Evolutionary conservation across 2,797 vertebrate genomes (phyloP).

Genomic region (Carduelis carduelis): DNA sequence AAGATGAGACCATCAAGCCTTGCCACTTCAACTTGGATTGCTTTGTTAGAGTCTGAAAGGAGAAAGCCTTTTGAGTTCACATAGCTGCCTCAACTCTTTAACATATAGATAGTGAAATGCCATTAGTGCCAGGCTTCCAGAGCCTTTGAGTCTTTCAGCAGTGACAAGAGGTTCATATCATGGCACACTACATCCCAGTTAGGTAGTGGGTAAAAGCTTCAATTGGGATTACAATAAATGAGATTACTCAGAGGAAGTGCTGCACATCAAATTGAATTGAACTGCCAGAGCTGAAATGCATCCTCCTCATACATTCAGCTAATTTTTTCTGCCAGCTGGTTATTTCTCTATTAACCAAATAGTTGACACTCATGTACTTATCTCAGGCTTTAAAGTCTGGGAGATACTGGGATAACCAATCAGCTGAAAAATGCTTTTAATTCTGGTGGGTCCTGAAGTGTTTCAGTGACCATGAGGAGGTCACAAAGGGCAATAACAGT

Average conservation of each 20-base stretch:
- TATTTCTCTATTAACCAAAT: conserved; percentile 55
- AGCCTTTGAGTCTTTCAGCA: conserved; percentile 63
- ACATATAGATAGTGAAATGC: conserved; percentile 68
- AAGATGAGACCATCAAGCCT: conserved; percentile 57
- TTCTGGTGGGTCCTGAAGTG: background rate
- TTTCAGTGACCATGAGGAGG: background rate
- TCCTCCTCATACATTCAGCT: conserved; percentile 4
- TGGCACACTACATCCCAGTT: conserved; percentile 49
- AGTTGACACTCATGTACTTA: conserved; percentile 24
- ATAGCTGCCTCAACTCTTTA: conserved; percentile 64
- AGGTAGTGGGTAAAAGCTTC: conserved; percentile 64
- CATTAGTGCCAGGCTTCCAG: conserved; percentile 60
- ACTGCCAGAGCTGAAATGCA: conserved; percentile 59
- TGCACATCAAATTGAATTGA: conserved; percentile 61
- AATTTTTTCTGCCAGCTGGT: conserved; percentile 61
- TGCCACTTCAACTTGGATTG: conserved; percentile 63
- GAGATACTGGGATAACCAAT: conserved; percentile 16
- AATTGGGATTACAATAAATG: conserved; percentile 64
- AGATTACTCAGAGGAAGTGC: conserved; percentile 62
- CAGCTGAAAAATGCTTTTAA: conserved; percentile 27
- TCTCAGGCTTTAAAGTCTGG: background rate
- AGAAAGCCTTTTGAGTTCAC: conserved; percentile 64
- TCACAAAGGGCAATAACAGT: background rate
- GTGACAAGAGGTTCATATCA: conserved; percentile 52
- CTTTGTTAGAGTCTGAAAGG: conserved; percentile 66